Evolutionary conservation across 2,888 invertebrate genomes (phyloP), one percentile per base, ranked within the genome.

Genomic region (Piscicola geometra): DNA sequence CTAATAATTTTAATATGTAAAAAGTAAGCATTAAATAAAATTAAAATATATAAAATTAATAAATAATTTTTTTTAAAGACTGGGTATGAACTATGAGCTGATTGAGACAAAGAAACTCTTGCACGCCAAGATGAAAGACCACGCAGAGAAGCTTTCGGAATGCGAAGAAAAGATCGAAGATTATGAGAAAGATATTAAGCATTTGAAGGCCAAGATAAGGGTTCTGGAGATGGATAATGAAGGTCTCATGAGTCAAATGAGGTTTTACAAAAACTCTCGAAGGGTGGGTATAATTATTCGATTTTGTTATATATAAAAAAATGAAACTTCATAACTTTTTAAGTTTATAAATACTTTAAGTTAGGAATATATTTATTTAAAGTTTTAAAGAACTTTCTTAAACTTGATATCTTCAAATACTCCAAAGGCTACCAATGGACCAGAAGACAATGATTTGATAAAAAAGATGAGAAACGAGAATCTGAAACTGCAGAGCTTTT

Each of bases 391-490:
- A n/a, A n/a, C n/a, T n/a, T n/a, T n/a, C n/a, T n/a, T n/a, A n/a
- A 47, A 47, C 50, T 47, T 47, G 9, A 15, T 47, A 47, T 15
- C 9, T 47, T 15, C 9, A 47, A 47, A 47, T 15, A 47, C 9
- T 15, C 21, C 21, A 47, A 21, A 47, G 50, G 9, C 50, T 47
- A 15, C 50, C 50, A 47, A 47, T 9, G 12, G 21, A 47, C 50
- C 12, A 47, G 21, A 21, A 25, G 25, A 25, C 25, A 56, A 25
- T 5, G 60, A 56, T n/a, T 56, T 56, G 60, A 56, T 25, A 5
- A 56, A 25, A 21, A 18, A 15, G n/a, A 25, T 56, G 60, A 56
- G 60, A 56, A 56, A 56, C n/a, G 60, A 56, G n/a, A 56, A 56
- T 21, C 21, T 25, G 3, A 56, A 56, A 56, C 60, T 56, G 5